These are phyloP conservation scores for Stercorarius parasiticus DNA, from an alignment of 2,113 vertebrate species.

Conservation along the genomic window DNA sequence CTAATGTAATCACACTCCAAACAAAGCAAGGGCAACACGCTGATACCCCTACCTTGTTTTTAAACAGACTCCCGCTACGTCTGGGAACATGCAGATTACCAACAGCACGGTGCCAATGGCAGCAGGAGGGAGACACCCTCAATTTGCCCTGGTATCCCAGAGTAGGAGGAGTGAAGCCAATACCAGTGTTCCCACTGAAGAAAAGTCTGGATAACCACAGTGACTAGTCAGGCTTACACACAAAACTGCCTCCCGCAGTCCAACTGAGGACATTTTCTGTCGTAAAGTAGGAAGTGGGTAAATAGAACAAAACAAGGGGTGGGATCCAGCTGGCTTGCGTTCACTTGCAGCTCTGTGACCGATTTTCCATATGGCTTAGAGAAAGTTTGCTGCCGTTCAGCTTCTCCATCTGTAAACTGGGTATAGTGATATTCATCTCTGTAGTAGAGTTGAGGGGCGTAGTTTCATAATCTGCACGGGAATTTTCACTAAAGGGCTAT, in stretches of 20 bases:
- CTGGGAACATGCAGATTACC: background rate
- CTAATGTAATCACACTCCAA: background rate
- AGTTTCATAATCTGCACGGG: background rate
- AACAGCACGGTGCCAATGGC: background rate
- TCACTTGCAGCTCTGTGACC: rapidly evolving
- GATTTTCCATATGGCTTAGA: rapidly evolving
- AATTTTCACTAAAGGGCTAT: background rate
- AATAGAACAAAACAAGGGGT: background rate
- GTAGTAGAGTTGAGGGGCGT: background rate
- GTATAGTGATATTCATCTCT: background rate
- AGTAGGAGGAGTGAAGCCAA: background rate
- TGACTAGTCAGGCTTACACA: rapidly evolving
- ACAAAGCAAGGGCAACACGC: background rate
- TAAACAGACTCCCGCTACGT: background rate
- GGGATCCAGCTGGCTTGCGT: background rate
- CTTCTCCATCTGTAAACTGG: background rate
- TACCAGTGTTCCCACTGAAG: rapidly evolving
- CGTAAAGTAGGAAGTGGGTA: background rate
- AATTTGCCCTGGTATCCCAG: rapidly evolving
- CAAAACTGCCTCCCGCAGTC: background rate
- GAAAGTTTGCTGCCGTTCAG: background rate
- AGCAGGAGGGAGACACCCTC: background rate
- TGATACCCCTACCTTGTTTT: background rate
- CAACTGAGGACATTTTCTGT: background rate
- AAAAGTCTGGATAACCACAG: background rate